phyloP scores from a whole-genome alignment of 2,797 vertebrate species.

The Eutrigla gurnardus region DNA sequence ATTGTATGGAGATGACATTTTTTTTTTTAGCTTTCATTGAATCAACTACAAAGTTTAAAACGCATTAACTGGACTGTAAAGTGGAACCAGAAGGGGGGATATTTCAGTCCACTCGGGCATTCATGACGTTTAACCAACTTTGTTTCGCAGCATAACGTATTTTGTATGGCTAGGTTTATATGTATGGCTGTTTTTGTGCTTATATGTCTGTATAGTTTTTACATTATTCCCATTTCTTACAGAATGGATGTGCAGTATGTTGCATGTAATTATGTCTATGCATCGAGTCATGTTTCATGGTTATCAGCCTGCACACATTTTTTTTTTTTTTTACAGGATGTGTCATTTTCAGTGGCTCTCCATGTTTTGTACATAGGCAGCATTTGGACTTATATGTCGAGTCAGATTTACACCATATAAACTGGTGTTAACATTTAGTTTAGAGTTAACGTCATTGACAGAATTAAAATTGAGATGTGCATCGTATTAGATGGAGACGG shows the following conservation, averaged over 20 bases:
- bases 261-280: not conserved
- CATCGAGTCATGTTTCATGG: not conserved
- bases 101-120: not conserved
- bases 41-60: not conserved
- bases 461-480: not conserved
- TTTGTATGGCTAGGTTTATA: not conserved
- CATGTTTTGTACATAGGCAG: not conserved
- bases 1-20: not conserved
- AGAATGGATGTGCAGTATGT: not conserved
- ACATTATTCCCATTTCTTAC: not conserved
- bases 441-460: not conserved
- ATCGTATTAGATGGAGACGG: not conserved
- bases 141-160: not conserved
- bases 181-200: not conserved
- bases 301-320: not conserved
- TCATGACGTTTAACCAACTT: conserved; percentile 19
- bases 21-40: not conserved
- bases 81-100: not conserved
- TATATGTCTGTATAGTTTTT: not conserved
- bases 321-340: not conserved
- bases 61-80: not conserved
- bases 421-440: not conserved
- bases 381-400: not conserved
- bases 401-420: not conserved
- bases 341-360: not conserved